These are phyloP conservation scores for Remorina albescens DNA, from an alignment of 2,797 vertebrate genomes.

Conservation along the genomic window DNA sequence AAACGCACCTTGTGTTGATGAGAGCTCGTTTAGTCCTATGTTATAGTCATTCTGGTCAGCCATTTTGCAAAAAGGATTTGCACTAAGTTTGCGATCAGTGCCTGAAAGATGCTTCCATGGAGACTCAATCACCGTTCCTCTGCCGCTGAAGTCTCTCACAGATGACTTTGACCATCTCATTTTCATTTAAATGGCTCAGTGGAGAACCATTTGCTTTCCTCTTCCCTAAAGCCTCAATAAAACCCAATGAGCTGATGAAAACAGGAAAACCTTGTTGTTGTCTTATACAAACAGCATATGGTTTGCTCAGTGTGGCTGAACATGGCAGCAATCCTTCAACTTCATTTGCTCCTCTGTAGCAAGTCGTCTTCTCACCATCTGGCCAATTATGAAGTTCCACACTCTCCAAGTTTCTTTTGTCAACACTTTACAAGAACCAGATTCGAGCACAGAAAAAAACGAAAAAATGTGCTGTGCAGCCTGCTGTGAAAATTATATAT, in stretches of 20 bases:
- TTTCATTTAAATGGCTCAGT: slow-evolving; percentile 81
- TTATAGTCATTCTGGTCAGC: slow-evolving; percentile 50
- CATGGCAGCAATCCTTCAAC: slow-evolving; percentile 63
- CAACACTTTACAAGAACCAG: slow-evolving; percentile 29
- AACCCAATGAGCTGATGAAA: slow-evolving; percentile 83
- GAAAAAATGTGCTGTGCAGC: slow-evolving; percentile 1
- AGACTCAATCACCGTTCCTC: slow-evolving; percentile 60
- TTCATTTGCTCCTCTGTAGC: slow-evolving; percentile 64
- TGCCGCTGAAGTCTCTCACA: slow-evolving; percentile 64
- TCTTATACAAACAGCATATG: slow-evolving; percentile 78
- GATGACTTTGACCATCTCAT: slow-evolving; percentile 83
- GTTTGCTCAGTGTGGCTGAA: slow-evolving; percentile 61
- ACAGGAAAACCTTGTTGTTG: slow-evolving; percentile 69
- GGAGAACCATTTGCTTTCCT: slow-evolving; percentile 77
- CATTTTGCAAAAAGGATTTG: slow-evolving; percentile 52
- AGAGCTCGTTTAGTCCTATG: slow-evolving; percentile 48
- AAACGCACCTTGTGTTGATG: slow-evolving; percentile 57
- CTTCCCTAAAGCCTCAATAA: slow-evolving; percentile 80
- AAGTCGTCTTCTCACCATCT: slow-evolving; percentile 76
- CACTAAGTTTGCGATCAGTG: slow-evolving; percentile 54
- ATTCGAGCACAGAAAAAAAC: slow-evolving; percentile 10
- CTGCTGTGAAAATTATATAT: no score
- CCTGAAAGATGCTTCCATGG: slow-evolving; percentile 50
- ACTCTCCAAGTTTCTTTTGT: slow-evolving; percentile 63
- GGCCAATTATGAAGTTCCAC: slow-evolving; percentile 71